A percentile compares a stretch with the other conserved stretches of the same genome.
Conservation (phyloP, 2,888 invertebrate genomes). For the Taenaris catops region DNA sequence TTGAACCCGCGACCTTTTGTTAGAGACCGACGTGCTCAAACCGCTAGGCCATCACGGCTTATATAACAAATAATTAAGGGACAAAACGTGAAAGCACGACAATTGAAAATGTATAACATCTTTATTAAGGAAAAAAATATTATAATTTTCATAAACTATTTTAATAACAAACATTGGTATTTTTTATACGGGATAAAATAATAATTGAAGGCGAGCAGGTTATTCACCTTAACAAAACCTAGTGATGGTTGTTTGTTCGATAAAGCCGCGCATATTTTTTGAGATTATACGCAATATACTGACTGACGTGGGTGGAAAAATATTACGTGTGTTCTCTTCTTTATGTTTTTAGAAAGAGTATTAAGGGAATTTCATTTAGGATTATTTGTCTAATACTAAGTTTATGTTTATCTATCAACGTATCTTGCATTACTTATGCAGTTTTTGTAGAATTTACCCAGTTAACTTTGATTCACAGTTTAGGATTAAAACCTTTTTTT, state of each 20-base stretch:
- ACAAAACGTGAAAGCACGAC: no score
- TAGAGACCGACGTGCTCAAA: no score
- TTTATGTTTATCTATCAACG: conserved; percentile 14
- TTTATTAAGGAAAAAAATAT: no score
- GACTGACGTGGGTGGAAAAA: conserved; percentile 16
- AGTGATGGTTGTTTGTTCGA: conserved; percentile 44
- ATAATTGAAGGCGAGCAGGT: not conserved
- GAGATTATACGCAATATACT: conserved; percentile 20
- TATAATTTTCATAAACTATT: no score
- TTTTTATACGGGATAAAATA: no score
- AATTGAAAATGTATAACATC: no score
- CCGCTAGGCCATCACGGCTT: no score
- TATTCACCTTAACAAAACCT: conserved; percentile 11
- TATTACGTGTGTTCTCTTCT: conserved; percentile 12
- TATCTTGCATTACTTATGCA: conserved; percentile 7
- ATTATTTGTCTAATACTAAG: conserved; percentile 14
- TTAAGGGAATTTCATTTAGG: conserved; percentile 16
- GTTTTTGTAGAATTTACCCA: conserved; percentile 10
- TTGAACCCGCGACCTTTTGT: no score
- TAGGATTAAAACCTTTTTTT: no score
- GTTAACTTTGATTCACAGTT: no score
- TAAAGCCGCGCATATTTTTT: conserved; percentile 32
- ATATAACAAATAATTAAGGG: no score
- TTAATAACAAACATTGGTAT: no score
- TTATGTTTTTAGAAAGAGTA: conserved; percentile 16